Evolutionary conservation across 1,140 invertebrate species (phyloP), one percentile per base, ranked within the genome.

Genomic region (Chelonus insularis): DNA sequence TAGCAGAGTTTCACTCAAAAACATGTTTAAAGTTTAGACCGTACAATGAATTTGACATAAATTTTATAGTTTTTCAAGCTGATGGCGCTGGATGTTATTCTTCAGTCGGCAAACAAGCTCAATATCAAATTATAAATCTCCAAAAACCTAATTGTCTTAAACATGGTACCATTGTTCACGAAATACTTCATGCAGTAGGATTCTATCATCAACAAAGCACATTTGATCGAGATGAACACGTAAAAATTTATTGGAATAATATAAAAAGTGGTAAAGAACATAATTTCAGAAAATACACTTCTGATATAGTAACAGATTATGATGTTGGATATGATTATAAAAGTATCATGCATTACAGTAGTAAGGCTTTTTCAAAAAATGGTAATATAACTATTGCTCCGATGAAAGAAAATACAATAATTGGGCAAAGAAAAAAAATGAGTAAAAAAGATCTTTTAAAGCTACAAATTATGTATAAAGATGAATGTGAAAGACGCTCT

Each of bases 301-400:
- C 80, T 16, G 79, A 84, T 4, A 85, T 84, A 3, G 84, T 89
- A 8, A 87, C 85, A 0, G 86, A 89, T 67, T 88, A 86, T 58
- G 83, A 83, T 2, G 76, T 85, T 18, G 65, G 68, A 2, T 92
- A 92, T 65, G 89, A 91, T 75, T 91, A 90, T 64, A 74, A 74
- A 0, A 89, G 88, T 65, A 82, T 91, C 1, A 89, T 91, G 88
- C 90, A 92, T 68, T 91, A 92, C 67, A 85, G 85, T 29, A 80
- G 83, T 29, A 80, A 74, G 25, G 88, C 87, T 1, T 92, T 91
- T 69, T 86, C 86, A 0, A 85, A 79, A 57, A 88, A 90, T 72
- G 86, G 84, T 43, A 75, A 86, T 64, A 82, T 80, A 14, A 90
- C 88, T 1, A 89, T 89, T 57, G 79, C 84, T 5, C 80, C 88